phyloP scores from a whole-genome alignment of 1,140 invertebrate genomes.

The Penaeus vannamei region DNA sequence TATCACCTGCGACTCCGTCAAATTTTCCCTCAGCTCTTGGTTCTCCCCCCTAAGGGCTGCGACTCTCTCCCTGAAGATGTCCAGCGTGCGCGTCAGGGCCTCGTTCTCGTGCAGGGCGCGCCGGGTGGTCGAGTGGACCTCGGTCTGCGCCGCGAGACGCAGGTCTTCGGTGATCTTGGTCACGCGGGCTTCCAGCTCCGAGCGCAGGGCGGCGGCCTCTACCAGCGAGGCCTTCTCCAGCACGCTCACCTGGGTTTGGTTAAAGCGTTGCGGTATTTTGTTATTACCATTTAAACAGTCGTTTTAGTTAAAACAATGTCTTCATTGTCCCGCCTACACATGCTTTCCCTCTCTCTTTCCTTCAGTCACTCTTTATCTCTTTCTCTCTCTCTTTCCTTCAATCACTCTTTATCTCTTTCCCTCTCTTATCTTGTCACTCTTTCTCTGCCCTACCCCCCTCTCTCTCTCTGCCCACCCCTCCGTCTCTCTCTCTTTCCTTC shows the following conservation, averaged over 20 bases:
- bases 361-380: neutral
- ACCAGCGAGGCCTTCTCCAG: conserved; percentile 58
- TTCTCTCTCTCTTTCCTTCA: neutral
- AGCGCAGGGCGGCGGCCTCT: conserved; percentile 54
- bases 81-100: conserved; percentile 54
- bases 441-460: too few species aligned
- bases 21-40: conserved; percentile 41
- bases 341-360: too few species aligned
- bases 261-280: neutral
- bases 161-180: conserved; percentile 58
- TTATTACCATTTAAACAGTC: neutral
- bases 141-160: conserved; percentile 58
- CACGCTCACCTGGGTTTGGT: conserved; percentile 46
- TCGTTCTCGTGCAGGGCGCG: conserved; percentile 66
- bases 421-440: too few species aligned
- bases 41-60: conserved; percentile 54
- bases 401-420: too few species aligned
- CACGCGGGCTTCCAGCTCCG: conserved; percentile 55
- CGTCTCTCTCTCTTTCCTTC: too few species aligned
- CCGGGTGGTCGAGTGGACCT: conserved; percentile 65
- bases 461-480: too few species aligned
- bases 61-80: conserved; percentile 52
- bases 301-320: too few species aligned
- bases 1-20: conserved; percentile 55
- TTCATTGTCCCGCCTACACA: too few species aligned